phyloP scores from a whole-genome alignment of 37 sponge, comb jelly and placozoan species.

The Bolinopsis microptera region DNA sequence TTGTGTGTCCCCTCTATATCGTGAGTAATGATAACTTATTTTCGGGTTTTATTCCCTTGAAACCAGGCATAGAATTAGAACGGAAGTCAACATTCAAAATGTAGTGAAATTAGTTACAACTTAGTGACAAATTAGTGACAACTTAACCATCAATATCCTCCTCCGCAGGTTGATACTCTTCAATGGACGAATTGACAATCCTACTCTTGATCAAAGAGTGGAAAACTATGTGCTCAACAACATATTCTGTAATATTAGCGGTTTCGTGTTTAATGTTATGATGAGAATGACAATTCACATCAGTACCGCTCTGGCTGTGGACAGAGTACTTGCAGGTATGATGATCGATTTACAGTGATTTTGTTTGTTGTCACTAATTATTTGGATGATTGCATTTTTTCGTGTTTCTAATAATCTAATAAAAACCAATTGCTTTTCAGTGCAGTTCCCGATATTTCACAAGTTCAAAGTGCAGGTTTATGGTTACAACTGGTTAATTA shows the following conservation, averaged over 20 bases:
- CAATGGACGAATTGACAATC: background rate
- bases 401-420: background rate
- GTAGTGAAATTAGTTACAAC: no score
- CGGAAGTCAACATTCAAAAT: no score
- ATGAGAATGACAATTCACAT: slow-evolving; percentile 33
- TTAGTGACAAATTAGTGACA: no score
- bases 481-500: background rate
- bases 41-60: no score
- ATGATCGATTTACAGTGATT: no score
- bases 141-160: no score
- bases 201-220: background rate
- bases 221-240: background rate
- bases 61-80: no score
- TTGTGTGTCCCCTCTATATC: background rate
- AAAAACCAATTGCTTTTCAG: background rate
- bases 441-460: slow-evolving; percentile 21
- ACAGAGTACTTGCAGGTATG: background rate
- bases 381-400: background rate
- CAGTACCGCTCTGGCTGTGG: background rate
- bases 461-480: background rate
- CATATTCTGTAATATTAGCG: slow-evolving; percentile 35
- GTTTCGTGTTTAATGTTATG: background rate
- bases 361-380: background rate
- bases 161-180: background rate
- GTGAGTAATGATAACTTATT: no score